Percentiles rank a stretch among this genome's conserved stretches.
These are phyloP conservation scores for Hirudo medicinalis DNA, from an alignment of 1,140 invertebrate genomes.

Conservation along the genomic window DNA sequence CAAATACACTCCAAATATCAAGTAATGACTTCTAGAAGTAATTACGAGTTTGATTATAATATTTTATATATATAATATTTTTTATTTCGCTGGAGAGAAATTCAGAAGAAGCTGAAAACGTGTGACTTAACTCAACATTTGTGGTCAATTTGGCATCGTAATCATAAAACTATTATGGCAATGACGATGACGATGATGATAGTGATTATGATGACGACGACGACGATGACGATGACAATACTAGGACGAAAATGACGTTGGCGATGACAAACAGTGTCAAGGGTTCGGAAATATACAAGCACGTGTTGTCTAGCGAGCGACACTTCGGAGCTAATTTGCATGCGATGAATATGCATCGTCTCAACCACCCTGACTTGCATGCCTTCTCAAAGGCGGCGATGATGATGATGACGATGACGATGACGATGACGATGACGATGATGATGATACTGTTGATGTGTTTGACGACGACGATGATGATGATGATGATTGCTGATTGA, in stretches of 20 bases:
- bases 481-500: not conserved
- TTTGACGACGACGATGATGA: no score
- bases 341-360: not conserved
- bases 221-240: not conserved
- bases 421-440: not conserved
- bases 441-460: no score
- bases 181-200: slow-evolving; percentile 5
- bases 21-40: no score
- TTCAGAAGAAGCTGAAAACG: no score
- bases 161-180: not conserved
- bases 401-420: not conserved
- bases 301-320: not conserved
- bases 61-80: no score
- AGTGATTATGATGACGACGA: not conserved
- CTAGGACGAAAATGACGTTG: not conserved
- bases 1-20: no score
- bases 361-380: not conserved
- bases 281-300: not conserved
- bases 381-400: not conserved
- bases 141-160: no score
- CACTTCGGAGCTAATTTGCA: not conserved
- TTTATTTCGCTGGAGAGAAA: no score
- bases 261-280: not conserved
- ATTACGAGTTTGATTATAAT: no score
- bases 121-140: no score